phyloP scores from a whole-genome alignment of 2,888 invertebrate species.

The Diarsia dahlii region DNA sequence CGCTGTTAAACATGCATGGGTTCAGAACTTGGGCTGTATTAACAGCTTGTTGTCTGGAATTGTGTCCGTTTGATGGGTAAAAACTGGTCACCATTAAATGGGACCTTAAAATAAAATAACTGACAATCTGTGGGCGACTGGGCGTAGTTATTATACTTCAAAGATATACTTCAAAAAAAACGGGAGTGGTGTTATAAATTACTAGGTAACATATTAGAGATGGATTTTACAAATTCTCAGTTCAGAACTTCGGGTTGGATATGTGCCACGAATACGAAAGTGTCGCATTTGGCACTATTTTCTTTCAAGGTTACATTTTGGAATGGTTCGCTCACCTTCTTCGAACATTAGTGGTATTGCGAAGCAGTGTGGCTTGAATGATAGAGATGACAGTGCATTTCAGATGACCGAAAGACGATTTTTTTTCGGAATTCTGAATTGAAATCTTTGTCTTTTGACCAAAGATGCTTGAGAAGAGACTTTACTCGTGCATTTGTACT shows the following conservation, averaged over 20 bases:
- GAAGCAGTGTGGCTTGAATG: neutral
- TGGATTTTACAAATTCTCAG: neutral
- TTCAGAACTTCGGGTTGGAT: constrained; percentile 10
- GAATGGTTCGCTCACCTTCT: constrained; percentile 25
- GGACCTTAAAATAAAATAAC: neutral
- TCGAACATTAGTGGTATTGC: constrained; percentile 3
- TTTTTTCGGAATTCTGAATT: neutral
- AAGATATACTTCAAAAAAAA: neutral
- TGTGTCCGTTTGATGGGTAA: neutral
- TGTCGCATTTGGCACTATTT: constrained; percentile 40
- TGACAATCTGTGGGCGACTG: neutral
- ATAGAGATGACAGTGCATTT: neutral
- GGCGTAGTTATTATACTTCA: too few species aligned
- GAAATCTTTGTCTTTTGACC: neutral
- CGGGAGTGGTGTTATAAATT: neutral
- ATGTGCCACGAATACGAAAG: constrained; percentile 37
- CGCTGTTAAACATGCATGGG: neutral
- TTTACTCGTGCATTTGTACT: constrained; percentile 4
- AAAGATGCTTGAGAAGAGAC: neutral
- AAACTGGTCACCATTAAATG: neutral
- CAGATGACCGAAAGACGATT: neutral
- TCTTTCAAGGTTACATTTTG: constrained; percentile 23
- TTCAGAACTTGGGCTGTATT: neutral
- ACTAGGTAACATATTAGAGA: neutral
- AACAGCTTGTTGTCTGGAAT: neutral